Conservation (phyloP, 2,797 vertebrate genomes). For the Eulemur coronatus region DNA sequence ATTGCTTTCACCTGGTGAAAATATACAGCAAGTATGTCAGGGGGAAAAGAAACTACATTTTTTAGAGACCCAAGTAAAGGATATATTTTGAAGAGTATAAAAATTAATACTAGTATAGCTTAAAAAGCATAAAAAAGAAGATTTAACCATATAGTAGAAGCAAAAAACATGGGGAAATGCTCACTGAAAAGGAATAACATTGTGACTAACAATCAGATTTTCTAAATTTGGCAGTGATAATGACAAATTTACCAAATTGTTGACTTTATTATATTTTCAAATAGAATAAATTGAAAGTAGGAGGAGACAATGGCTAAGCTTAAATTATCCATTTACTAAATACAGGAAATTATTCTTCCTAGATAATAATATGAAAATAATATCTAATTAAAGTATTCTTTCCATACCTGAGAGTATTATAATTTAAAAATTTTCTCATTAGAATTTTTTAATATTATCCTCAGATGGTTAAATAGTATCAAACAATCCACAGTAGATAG, state of each 20-base stretch:
- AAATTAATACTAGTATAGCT: slow-evolving; percentile 21
- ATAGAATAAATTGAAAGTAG: slow-evolving; percentile 21
- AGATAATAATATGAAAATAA: not conserved
- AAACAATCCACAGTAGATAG: not conserved
- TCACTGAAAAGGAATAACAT: not conserved
- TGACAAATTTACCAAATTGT: not conserved
- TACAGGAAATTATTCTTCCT: not conserved
- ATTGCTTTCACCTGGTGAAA: slow-evolving; percentile 16
- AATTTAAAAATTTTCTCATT: not conserved
- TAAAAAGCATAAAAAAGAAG: not conserved
- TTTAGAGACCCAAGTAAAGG: not conserved
- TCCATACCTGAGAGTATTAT: not conserved
- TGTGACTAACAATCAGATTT: not conserved
- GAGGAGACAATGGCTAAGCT: not conserved
- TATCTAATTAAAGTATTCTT: not conserved
- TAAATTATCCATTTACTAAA: not conserved
- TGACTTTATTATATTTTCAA: slow-evolving; percentile 17
- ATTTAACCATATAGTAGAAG: not conserved
- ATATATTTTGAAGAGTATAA: not conserved
- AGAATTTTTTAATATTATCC: slow-evolving; percentile 3
- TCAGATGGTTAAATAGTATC: not conserved
- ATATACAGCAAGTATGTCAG: not conserved
- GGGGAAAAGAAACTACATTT: not conserved
- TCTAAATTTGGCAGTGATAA: not conserved
- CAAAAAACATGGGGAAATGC: not conserved